Evolutionary conservation across 2,797 vertebrate genomes (phyloP), one percentile per base, ranked within the genome.

Genomic region (Pipistrellus pygmaeus): DNA sequence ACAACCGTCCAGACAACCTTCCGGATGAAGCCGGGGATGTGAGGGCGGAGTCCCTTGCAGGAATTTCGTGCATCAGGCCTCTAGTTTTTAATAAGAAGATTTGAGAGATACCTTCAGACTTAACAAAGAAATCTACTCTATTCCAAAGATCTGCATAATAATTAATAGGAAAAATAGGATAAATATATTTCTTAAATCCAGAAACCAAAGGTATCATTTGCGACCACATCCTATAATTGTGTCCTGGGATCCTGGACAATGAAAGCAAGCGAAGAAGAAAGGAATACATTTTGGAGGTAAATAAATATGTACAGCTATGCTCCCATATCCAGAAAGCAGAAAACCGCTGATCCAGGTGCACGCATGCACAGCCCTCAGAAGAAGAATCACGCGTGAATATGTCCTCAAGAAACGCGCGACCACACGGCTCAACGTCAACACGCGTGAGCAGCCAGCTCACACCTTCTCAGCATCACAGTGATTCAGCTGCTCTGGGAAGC

Each of bases 71-170:
- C 57, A 62, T 11, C 60, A 2, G 27, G 60, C 60, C 27, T 62
- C 60, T 62, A 62, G 60, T 90, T 96, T 94, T 82, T 94, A 78
- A 81, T 77, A 72, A 87, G 91, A 91, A 72, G 66, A 87, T 81
- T 72, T 62, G 9, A 77, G 44, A 81, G 68, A 73, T n/a, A 38
- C 1, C 25, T 13, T 81, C 23, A 46, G 73, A 88, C 44, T 73
- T 90, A 41, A 27, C 5, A 17, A 73, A 84, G 69, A 78, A 81
- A 60, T 20, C 12, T 60, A 8, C 64, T 94, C 62, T 72, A 20
- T 80, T 90, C 73, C 27, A 38, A 87, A 44, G 44, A 73, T 14
- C 46, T 78, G 23, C 18, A 32, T 32, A 8, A 9, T 53, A 64
- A 32, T 44, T 18, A 23, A 30, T 83, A 51, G 57, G 46, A 55